Percentiles rank a stretch among this genome's conserved stretches.
phyloP scores from a whole-genome alignment of 2,113 vertebrate genomes.

The Forbesichthys agassizii region DNA sequence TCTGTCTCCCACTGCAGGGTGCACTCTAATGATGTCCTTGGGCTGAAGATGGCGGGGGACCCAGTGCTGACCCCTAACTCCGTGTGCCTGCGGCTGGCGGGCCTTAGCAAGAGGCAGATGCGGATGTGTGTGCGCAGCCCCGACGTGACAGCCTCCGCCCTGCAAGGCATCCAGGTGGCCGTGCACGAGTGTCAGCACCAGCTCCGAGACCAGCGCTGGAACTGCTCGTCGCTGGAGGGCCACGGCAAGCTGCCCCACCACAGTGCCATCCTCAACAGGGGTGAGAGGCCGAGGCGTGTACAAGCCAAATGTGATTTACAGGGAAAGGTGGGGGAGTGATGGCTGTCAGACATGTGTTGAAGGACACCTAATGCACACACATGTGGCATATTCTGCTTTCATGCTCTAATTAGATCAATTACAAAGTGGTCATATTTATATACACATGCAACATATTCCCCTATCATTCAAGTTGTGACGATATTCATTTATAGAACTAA shows the following conservation, averaged over 20 bases:
- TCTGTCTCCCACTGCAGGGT: slow-evolving; percentile 72
- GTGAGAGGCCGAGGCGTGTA: slow-evolving; percentile 70
- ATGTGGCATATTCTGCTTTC: too few species aligned
- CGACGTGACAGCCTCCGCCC: slow-evolving; percentile 88
- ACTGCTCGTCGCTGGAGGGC: slow-evolving; percentile 87
- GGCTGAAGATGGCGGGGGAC: slow-evolving; percentile 87
- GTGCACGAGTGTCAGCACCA: slow-evolving; percentile 92
- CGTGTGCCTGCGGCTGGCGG: slow-evolving; percentile 83
- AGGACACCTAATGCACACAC: too few species aligned
- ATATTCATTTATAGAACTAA: too few species aligned
- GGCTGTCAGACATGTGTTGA: neutral
- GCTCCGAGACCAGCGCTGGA: slow-evolving; percentile 89
- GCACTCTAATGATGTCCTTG: slow-evolving; percentile 87
- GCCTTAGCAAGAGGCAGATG: slow-evolving; percentile 88
- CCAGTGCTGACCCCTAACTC: slow-evolving; percentile 88
- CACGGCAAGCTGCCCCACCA: slow-evolving; percentile 84
- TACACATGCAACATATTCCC: too few species aligned
- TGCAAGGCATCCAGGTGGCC: slow-evolving; percentile 91
- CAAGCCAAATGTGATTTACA: slow-evolving; percentile 14
- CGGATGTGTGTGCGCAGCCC: slow-evolving; percentile 87
- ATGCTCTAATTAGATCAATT: too few species aligned
- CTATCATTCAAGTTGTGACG: too few species aligned
- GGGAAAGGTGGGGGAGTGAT: neutral
- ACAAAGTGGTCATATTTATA: too few species aligned
- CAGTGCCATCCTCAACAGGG: slow-evolving; percentile 86